Conservation (phyloP, 2,888 invertebrate genomes). For the Zygaena filipendulae region DNA sequence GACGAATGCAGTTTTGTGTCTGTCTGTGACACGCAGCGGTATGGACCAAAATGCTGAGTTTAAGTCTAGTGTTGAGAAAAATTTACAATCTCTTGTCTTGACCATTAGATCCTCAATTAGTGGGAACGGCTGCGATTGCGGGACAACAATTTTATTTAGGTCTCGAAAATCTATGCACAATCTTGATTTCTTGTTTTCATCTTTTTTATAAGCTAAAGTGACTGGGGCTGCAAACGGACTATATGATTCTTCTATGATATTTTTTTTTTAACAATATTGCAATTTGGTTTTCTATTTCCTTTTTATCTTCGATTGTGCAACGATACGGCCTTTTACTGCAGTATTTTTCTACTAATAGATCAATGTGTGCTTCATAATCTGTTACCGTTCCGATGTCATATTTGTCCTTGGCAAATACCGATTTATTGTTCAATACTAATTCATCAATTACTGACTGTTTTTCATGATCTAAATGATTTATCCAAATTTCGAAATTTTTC, state of each 20-base stretch:
- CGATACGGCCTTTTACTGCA: slow-evolving; percentile 5
- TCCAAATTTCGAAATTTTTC: too few relatives aligned
- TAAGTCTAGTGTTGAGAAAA: slow-evolving; percentile 3
- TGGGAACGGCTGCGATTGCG: slow-evolving; percentile 27
- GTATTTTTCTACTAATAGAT: slow-evolving; percentile 5
- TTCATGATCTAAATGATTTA: too few relatives aligned
- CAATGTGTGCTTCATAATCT: slow-evolving; percentile 3
- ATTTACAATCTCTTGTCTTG: slow-evolving; percentile 26
- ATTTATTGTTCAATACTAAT: slow-evolving; percentile 10
- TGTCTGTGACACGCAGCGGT: slow-evolving; percentile 3
- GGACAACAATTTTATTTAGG: slow-evolving; percentile 25
- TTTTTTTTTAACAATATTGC: slow-evolving; percentile 2
- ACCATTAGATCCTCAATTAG: slow-evolving; percentile 25
- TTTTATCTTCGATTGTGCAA: slow-evolving; percentile 4
- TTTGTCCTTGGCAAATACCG: slow-evolving; percentile 15
- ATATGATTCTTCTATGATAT: slow-evolving; percentile 4
- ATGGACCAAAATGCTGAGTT: slow-evolving; percentile 5
- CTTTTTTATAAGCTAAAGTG: slow-evolving; percentile 18
- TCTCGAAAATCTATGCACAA: slow-evolving; percentile 25
- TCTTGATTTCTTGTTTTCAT: slow-evolving; percentile 20
- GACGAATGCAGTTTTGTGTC: slow-evolving; percentile 6
- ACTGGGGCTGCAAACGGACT: slow-evolving; percentile 20
- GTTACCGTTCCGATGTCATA: slow-evolving; percentile 12
- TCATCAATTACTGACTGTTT: too few relatives aligned
- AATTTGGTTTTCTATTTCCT: slow-evolving; percentile 6